Evolutionary conservation across 2,888 invertebrate genomes (phyloP).

Genomic region (Oligia latruncula): DNA sequence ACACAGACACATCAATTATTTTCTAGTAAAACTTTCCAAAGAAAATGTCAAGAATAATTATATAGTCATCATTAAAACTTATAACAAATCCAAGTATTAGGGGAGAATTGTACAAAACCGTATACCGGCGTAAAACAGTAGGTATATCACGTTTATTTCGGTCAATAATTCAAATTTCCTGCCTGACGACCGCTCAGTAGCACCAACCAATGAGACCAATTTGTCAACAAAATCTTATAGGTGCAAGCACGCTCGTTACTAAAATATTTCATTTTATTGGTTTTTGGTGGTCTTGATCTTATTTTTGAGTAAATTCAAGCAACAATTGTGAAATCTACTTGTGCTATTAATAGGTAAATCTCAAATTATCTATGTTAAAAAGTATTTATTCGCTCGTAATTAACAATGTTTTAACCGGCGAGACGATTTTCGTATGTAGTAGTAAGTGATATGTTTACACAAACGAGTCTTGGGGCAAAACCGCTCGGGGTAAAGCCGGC

Average conservation of each 20-base stretch:
- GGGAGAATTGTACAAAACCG: too few species aligned
- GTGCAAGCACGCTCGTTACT: neutral
- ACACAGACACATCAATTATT: slow-evolving; percentile 12
- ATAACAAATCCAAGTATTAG: slow-evolving; percentile 19
- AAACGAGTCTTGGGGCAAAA: neutral
- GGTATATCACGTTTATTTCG: too few species aligned
- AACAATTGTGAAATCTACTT: too few species aligned
- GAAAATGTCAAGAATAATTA: neutral
- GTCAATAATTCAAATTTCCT: too few species aligned
- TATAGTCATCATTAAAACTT: slow-evolving; percentile 5
- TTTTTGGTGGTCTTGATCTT: too few species aligned
- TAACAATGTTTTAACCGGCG: too few species aligned
- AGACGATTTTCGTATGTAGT: neutral
- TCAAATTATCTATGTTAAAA: too few species aligned
- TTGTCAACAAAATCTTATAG: neutral
- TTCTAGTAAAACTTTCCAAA: neutral
- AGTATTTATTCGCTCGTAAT: too few species aligned
- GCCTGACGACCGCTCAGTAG: neutral
- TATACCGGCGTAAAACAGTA: too few species aligned
- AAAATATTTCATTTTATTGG: too few species aligned
- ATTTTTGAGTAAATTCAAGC: too few species aligned
- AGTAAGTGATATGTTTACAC: neutral
- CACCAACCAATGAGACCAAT: neutral
- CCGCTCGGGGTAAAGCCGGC: neutral
- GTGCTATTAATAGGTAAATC: too few species aligned